These are phyloP conservation scores for Benitochromis conjunctus DNA, from an alignment of 2,113 vertebrate genomes.

Conservation along the genomic window DNA sequence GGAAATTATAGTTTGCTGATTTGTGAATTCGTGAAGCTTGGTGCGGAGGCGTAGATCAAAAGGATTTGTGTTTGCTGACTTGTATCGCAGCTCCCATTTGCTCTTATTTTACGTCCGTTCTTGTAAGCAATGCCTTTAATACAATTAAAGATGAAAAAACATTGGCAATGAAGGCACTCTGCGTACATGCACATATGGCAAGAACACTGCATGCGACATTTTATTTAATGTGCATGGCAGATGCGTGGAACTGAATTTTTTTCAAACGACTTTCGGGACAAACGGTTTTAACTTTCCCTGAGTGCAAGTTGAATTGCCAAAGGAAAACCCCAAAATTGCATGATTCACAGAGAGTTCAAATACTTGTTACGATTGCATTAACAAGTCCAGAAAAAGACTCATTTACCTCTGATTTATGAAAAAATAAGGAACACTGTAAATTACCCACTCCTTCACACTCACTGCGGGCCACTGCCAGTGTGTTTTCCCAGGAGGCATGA, in stretches of 20 bases:
- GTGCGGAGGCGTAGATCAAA: neutral
- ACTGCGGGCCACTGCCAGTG: neutral
- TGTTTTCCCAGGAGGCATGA: neutral
- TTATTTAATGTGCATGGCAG: neutral
- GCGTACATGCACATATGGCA: neutral
- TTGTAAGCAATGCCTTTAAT: neutral
- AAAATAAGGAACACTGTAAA: neutral
- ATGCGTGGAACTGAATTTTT: neutral
- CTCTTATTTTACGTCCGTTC: neutral
- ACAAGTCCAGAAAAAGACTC: neutral
- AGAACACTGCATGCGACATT: neutral
- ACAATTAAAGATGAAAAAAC: neutral
- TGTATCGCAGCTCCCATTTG: constrained; percentile 7
- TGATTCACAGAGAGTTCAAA: neutral
- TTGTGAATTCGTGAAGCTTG: neutral
- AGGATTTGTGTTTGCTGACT: neutral
- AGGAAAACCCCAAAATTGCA: neutral
- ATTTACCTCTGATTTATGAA: neutral
- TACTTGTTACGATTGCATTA: neutral
- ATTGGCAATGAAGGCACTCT: neutral
- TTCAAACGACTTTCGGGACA: neutral
- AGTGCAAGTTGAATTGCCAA: neutral
- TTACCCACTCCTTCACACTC: neutral
- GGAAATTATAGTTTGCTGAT: neutral
- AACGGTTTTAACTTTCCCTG: neutral